These are phyloP conservation scores for Atractosteus spatula DNA, from an alignment of 2,113 vertebrate species.

Conservation along the genomic window DNA sequence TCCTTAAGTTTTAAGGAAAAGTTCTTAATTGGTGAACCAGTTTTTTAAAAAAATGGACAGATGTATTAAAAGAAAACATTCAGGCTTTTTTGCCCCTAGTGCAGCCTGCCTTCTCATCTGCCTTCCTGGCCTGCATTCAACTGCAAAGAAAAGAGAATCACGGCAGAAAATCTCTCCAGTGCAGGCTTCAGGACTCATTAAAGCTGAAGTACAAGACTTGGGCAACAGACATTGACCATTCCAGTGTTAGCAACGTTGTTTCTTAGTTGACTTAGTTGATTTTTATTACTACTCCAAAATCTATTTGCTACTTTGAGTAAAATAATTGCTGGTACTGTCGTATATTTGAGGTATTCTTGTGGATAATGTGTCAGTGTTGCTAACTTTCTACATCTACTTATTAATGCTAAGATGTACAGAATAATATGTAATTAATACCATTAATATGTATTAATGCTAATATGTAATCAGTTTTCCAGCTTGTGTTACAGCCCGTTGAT, in stretches of 20 bases:
- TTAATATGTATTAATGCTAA: too few relatives aligned
- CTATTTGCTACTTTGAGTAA: too few relatives aligned
- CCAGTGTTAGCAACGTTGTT: not conserved
- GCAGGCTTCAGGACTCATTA: constrained; percentile 2
- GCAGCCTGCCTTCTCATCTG: not conserved
- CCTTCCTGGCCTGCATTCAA: constrained; percentile 43
- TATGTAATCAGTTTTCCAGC: too few relatives aligned
- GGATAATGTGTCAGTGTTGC: too few relatives aligned
- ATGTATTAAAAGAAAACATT: constrained; percentile 52
- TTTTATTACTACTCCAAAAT: too few relatives aligned
- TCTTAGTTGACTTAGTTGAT: not conserved
- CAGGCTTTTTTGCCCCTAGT: constrained; percentile 44
- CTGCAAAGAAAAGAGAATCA: not conserved
- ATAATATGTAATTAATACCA: too few relatives aligned
- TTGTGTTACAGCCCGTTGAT: too few relatives aligned
- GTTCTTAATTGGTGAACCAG: constrained; percentile 43
- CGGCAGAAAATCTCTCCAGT: constrained; percentile 28
- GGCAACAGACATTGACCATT: not conserved
- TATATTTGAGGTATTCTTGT: too few relatives aligned
- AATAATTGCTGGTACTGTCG: too few relatives aligned
- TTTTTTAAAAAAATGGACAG: constrained; percentile 41
- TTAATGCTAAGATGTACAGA: too few relatives aligned
- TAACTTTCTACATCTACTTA: too few relatives aligned
- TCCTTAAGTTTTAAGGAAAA: constrained; percentile 50
- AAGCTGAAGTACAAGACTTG: not conserved